Conservation (phyloP, 2,797 vertebrate genomes). For the Microctenopoma lineatum region DNA sequence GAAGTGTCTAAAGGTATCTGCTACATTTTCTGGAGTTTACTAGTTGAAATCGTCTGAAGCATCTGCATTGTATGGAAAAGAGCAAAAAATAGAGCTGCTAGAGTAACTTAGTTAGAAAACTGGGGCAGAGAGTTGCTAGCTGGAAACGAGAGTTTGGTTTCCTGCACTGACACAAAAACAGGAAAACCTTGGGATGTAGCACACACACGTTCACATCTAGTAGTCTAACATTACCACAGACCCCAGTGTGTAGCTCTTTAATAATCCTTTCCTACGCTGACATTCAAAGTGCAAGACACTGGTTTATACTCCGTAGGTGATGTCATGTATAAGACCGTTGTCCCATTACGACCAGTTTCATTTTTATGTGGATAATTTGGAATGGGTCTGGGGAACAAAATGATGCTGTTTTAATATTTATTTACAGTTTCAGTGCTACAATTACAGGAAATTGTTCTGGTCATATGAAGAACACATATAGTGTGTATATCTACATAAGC, state of each 20-base stretch:
- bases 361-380: neutral
- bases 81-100: neutral
- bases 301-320: slow-evolving; percentile 10
- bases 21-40: neutral
- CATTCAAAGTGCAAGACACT: neutral
- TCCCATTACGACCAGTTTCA: neutral
- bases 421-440: no score
- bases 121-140: slow-evolving; percentile 24
- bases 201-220: slow-evolving; percentile 15
- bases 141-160: slow-evolving; percentile 57
- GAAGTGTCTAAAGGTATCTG: neutral
- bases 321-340: slow-evolving; percentile 1
- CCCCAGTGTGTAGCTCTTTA: slow-evolving; percentile 22
- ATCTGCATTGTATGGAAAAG: neutral
- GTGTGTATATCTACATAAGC: neutral
- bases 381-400: neutral
- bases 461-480: neutral
- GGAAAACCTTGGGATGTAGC: slow-evolving; percentile 72
- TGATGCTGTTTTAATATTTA: no score
- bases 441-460: neutral
- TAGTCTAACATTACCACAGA: slow-evolving; percentile 15
- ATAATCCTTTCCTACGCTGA: slow-evolving; percentile 31
- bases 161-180: slow-evolving; percentile 75
- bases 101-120: slow-evolving; percentile 16
- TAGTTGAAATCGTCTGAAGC: neutral